Evolutionary conservation across 2,888 invertebrate species (phyloP).

Genomic region (Amphipyra tragopoginis): DNA sequence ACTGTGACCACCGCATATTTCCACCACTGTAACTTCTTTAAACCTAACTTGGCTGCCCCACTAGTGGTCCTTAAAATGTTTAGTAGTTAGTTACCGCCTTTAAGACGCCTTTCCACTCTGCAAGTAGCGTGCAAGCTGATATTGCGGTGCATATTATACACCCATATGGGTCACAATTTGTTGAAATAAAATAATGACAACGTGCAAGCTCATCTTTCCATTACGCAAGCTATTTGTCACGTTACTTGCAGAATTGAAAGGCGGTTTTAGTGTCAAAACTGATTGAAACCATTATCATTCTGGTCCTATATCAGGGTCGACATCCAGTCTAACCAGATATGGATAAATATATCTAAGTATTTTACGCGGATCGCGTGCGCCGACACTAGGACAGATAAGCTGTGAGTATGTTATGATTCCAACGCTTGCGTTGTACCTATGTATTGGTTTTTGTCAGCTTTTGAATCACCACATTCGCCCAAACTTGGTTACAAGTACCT

Average conservation of each 20-base stretch:
- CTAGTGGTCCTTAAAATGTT: too few species aligned
- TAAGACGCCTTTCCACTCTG: too few species aligned
- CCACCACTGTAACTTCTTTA: too few species aligned
- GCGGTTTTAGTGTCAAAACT: not conserved
- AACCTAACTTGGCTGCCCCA: too few species aligned
- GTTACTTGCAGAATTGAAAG: not conserved
- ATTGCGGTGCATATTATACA: too few species aligned
- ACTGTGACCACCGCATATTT: too few species aligned
- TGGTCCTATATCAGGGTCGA: conserved; percentile 41
- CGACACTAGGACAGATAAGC: conserved; percentile 26
- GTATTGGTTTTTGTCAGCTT: conserved; percentile 34
- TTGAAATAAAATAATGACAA: too few species aligned
- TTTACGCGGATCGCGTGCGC: conserved; percentile 35
- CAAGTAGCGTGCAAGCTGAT: too few species aligned
- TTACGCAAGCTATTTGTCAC: too few species aligned
- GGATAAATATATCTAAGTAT: conserved; percentile 40
- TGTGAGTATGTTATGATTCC: conserved; percentile 27
- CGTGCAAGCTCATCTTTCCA: too few species aligned
- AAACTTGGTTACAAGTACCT: conserved; percentile 14
- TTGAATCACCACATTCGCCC: conserved; percentile 22
- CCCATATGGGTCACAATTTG: too few species aligned
- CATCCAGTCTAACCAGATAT: conserved; percentile 43
- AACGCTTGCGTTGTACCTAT: conserved; percentile 21
- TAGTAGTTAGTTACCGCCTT: too few species aligned
- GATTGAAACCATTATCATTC: conserved; percentile 12